Base-by-base conservation (phyloP, 2,797 vertebrate species). In the Phoxinus dragarum region DNA sequence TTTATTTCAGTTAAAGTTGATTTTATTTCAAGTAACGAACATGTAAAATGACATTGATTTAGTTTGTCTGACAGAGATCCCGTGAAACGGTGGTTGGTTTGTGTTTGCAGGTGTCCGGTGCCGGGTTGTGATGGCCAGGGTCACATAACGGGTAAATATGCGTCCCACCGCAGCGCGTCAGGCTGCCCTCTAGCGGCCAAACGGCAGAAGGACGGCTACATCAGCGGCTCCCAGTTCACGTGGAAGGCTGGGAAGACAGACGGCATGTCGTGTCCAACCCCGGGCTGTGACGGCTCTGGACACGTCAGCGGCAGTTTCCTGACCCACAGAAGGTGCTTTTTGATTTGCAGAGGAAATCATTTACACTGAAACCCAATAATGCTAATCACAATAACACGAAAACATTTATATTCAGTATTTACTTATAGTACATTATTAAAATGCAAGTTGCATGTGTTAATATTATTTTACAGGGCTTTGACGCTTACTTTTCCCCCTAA, bases 221-320 rank as follows among this genome's bases (percentile, higher is more conserved):
- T 99, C 82, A 99, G 98, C 9, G 97, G 98, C 81, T 97, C 98
- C 83, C 98, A 99, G 94, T 99, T 99, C 95, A 98, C 98, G 1
- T 99, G 98, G 98, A 99, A 99, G 93, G 97, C 98, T 2, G 98
- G 98, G 90, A 99, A 99, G 95, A 98, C 97, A 7, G 98, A 99
- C 92, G 98, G 98, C 92, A 99, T 99, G 98, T 97, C 98, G 34
- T 99, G 98, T 90, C 98, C 98, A 81, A 99, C 98, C 0, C 98
- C 98, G 0, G 98, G 98, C 84, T 99, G 98, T 44, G 98, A 99
- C 72, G 98, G 98, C 79, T 99, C 98, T 2, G 98, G 98, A 74
- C 98, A 99, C 68, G 98, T 99, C 94, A 99, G 98, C 52, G 98
- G 98, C 90, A 99, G 98, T 93, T 99, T 99, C 93, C 96, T 99